Conservation (phyloP, 2,888 invertebrate genomes). For the Lepidochrysops patricia region DNA sequence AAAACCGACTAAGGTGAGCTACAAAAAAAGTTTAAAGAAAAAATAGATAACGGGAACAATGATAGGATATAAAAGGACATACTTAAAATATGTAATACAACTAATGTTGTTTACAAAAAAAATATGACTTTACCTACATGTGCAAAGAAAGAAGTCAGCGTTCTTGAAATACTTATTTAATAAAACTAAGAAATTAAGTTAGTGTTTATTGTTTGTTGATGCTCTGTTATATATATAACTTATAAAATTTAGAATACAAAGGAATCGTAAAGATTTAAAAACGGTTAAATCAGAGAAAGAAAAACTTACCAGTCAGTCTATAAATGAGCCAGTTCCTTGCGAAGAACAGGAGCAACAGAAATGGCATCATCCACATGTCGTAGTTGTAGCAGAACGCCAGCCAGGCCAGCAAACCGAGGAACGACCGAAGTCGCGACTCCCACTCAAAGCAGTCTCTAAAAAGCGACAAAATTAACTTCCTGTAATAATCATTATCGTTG, state of each 20-base stretch:
- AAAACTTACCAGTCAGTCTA: constrained; percentile 56
- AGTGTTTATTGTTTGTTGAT: too few species aligned
- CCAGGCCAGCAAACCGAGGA: constrained; percentile 88
- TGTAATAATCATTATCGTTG: constrained; percentile 7
- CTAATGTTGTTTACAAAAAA: too few species aligned
- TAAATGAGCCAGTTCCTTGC: constrained; percentile 72
- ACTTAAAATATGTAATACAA: background rate
- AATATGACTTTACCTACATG: too few species aligned
- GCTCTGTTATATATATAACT: too few species aligned
- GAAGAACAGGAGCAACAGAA: constrained; percentile 86
- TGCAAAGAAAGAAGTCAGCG: too few species aligned
- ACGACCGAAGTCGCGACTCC: constrained; percentile 92
- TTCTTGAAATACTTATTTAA: too few species aligned
- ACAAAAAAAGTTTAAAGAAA: constrained; percentile 34
- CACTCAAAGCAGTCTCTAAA: constrained; percentile 95
- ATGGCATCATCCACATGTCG: constrained; percentile 95
- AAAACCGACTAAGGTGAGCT: constrained; percentile 46
- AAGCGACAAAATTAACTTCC: constrained; percentile 25
- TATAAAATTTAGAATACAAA: too few species aligned
- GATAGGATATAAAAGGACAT: background rate
- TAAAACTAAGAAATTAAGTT: too few species aligned
- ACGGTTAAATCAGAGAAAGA: too few species aligned
- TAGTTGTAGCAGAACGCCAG: constrained; percentile 93
- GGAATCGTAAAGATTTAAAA: background rate
- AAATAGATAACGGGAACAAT: background rate